Conservation (phyloP, 2,113 vertebrate species). For the Petaurus breviceps region DNA sequence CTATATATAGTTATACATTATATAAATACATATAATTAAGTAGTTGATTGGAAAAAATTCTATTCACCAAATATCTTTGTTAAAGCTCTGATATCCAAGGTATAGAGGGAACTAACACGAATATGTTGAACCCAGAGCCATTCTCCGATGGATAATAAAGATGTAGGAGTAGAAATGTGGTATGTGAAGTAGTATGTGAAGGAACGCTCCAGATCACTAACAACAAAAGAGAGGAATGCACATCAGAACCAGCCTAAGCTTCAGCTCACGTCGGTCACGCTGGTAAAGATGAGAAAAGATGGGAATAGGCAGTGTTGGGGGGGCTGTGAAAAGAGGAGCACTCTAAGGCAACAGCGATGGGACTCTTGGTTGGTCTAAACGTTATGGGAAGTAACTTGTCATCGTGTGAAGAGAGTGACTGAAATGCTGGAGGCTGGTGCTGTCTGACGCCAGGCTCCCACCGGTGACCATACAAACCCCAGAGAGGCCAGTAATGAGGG, state of each 20-base stretch:
- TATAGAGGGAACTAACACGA: background rate
- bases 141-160: background rate
- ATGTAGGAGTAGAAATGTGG: background rate
- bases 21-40: too few species aligned
- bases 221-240: background rate
- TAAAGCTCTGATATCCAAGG: background rate
- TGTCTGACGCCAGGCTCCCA: too few species aligned
- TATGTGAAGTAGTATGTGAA: too few species aligned
- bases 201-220: too few species aligned
- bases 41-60: background rate
- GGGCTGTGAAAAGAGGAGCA: background rate
- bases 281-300: background rate
- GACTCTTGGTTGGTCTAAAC: background rate
- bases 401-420: background rate
- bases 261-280: background rate
- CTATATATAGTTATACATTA: too few species aligned
- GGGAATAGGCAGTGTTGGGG: background rate
- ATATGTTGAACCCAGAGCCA: background rate
- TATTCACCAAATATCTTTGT: background rate
- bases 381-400: background rate
- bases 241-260: background rate
- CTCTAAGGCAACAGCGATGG: background rate
- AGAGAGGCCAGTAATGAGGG: background rate
- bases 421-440: rapidly evolving
- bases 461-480: background rate